Evolutionary conservation across 2,888 invertebrate genomes (phyloP), one percentile per base, ranked within the genome.

Genomic region (Eupeodes luniger): DNA sequence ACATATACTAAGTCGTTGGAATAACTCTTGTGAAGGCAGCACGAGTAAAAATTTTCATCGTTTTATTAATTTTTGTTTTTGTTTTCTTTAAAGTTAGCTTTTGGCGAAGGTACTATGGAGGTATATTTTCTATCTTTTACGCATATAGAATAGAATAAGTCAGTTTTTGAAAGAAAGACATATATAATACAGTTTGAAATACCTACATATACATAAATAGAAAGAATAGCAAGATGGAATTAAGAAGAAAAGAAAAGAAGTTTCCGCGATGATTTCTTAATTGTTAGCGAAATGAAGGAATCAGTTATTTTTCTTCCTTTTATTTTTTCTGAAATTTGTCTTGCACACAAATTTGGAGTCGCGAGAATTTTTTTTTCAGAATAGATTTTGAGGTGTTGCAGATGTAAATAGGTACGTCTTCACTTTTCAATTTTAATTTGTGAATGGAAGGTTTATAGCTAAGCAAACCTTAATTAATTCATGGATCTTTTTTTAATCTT

Each of bases 231-330:
- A 14, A 59, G 34, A 59, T 44, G 12, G 40, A 36, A 40, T 61
- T 61, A 5, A 27, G 27, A 7, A 40, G 72, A 66, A 36, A 44
- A 47, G 16, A 51, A 55, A 51, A 59, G 64, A 88, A 84, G 74
- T 81, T 84, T 84, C 57, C 36, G 69, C 81, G 87, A 84, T 88
- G 87, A 88, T 84, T 88, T 81, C 87, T 88, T 88, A 88, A 88
- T 88, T 88, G 84, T 84, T 84, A 76, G 51, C 77, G 62, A 84
- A 84, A 84, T 64, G 74, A 84, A 77, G 84, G 77, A 80, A 84
- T 77, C 75, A 64, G 62, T 74, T 83, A 11, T 49, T 62, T 67
- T 64, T 19, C 19, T 47, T 51, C 49, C 9, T 27, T 64, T 70
- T 19, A 64, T 44, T 49, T 67, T 51, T n/a, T 10, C 5, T 34